Conservation (phyloP, 2,888 invertebrate species). For the Lycocerus yunnanus region DNA sequence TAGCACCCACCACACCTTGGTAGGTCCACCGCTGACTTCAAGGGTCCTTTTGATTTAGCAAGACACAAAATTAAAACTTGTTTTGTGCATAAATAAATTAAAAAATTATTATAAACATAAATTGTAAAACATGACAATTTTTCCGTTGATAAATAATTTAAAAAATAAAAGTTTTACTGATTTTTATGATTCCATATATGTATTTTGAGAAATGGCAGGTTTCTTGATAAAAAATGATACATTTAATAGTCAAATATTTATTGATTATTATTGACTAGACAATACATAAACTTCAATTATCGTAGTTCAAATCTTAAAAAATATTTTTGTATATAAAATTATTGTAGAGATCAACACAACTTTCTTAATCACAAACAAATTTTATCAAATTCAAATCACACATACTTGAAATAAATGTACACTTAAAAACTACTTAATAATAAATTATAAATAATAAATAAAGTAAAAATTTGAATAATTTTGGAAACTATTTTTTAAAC, state of each 20-base stretch:
- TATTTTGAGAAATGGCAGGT: background rate
- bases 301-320: slow-evolving; percentile 16
- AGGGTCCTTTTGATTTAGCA: too few relatives aligned
- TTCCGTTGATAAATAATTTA: too few relatives aligned
- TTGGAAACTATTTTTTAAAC: background rate
- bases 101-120: too few relatives aligned
- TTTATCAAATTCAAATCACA: slow-evolving; percentile 1
- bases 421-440: background rate
- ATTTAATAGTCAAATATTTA: slow-evolving; percentile 21
- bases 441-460: background rate
- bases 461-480: background rate
- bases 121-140: too few relatives aligned
- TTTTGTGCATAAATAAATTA: too few relatives aligned
- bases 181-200: too few relatives aligned
- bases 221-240: background rate
- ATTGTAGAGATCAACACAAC: slow-evolving; percentile 26
- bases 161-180: too few relatives aligned
- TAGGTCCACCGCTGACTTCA: too few relatives aligned
- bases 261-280: slow-evolving; percentile 26
- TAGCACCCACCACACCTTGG: too few relatives aligned
- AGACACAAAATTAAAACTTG: too few relatives aligned
- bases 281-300: slow-evolving; percentile 21
- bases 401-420: background rate
- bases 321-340: slow-evolving; percentile 9
- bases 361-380: slow-evolving; percentile 23